Evolutionary conservation across 2,888 invertebrate genomes (phyloP).

Genomic region (Sphinx pinastri): DNA sequence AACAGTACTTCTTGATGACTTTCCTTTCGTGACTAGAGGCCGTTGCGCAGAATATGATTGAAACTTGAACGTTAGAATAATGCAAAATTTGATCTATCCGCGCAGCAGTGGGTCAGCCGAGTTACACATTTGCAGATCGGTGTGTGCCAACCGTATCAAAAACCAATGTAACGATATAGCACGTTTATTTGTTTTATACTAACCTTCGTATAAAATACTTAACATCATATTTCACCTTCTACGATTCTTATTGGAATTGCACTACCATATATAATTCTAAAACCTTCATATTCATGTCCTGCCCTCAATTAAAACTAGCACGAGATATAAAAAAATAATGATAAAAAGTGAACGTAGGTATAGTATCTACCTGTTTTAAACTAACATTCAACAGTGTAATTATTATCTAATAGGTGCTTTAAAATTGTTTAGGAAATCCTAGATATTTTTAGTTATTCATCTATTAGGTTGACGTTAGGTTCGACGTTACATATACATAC

Average conservation of each 20-base stretch:
- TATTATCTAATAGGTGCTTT: too few species aligned
- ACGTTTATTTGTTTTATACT: constrained; percentile 11
- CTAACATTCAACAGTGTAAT: too few species aligned
- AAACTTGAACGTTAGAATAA: constrained; percentile 21
- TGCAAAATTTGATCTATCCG: constrained; percentile 13
- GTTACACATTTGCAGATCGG: neutral
- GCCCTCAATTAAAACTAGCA: constrained; percentile 5
- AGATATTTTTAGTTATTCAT: too few species aligned
- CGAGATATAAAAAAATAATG: neutral
- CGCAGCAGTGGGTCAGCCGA: constrained; percentile 7
- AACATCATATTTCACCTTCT: constrained; percentile 19
- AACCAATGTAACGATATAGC: constrained; percentile 12
- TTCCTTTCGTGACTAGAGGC: constrained; percentile 25
- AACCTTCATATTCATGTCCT: constrained; percentile 15
- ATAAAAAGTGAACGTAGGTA: too few species aligned
- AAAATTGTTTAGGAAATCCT: too few species aligned
- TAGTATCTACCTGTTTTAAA: too few species aligned
- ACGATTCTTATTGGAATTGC: constrained; percentile 11
- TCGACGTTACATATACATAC: too few species aligned
- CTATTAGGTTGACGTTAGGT: too few species aligned
- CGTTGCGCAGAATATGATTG: constrained; percentile 18
- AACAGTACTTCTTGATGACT: constrained; percentile 24
- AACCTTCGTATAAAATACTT: constrained; percentile 17
- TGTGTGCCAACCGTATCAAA: constrained; percentile 21
- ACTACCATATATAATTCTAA: constrained; percentile 17